Base-by-base conservation (phyloP, 92 coral and sea anemone genomes). In the Epizoanthus ramosus region DNA sequence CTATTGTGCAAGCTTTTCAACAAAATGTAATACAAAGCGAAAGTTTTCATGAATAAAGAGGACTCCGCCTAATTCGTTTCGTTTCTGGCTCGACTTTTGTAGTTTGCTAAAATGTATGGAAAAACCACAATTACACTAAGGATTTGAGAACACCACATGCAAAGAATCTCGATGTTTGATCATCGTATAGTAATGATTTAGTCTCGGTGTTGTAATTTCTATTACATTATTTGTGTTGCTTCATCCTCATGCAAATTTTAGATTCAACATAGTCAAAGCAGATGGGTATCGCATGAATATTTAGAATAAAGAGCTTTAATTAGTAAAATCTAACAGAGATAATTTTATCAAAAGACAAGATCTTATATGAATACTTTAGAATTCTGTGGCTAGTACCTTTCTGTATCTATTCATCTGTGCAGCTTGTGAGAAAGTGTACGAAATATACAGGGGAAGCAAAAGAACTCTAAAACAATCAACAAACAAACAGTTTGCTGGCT, bases 381-480 rank as follows among this genome's bases (percentile, higher is more conserved):
- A 77, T 8, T 61, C 52, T 39, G 57, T 24, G 58, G 69, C 33
- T 13, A 21, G 24, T 12, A 57, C n/a, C 18, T 56, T 4, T 39
- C 53, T 19, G 8, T 76, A 71, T 45, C 54, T 8, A 17, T 41
- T 41, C 57, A 57, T 74, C 74, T 83, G 25, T 23, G 86, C 88
- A 77, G 75, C 58, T 75, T 68, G 69, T 66, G 60, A 35, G 56
- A 63, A 71, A 89, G 73, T 47, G 67, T 54, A 56, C 63, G 81
- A 84, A 77, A 74, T 87, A 80, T 84, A 80, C 58, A 83, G 57
- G 64, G 47, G 66, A 82, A 60, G 75, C n/a, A 75, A 81, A 86
- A 80, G 87, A 85, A 84, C 93, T 89, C 84, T 91, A 87, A 91
- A 91, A 68, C 81, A 86, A 68, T 86, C 65, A 80, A 79, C 88